Evolutionary conservation across 2,888 invertebrate species (phyloP).

Genomic region (Leptopilina drosophilae): DNA sequence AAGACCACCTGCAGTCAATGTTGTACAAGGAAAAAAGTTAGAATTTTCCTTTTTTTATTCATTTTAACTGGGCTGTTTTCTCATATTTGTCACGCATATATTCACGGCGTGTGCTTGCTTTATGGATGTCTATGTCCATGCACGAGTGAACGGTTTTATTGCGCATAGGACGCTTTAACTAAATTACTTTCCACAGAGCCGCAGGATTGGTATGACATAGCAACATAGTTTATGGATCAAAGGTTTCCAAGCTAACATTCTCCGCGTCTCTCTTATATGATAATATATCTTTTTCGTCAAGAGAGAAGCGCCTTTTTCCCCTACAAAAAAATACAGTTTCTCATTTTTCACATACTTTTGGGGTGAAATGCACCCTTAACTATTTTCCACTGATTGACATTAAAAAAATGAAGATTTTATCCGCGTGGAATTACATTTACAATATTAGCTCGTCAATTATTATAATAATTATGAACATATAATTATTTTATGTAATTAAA

Average conservation of each 20-base stretch:
- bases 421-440: neutral
- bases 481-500: no score
- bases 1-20: constrained; percentile 21
- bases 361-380: neutral
- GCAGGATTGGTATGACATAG: constrained; percentile 61
- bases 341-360: constrained; percentile 1
- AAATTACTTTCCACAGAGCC: constrained; percentile 65
- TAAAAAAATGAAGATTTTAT: neutral
- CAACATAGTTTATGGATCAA: constrained; percentile 66
- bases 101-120: constrained; percentile 25
- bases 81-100: constrained; percentile 36
- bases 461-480: no score
- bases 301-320: constrained; percentile 43
- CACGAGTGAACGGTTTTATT: constrained; percentile 58
- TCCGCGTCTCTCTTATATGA: constrained; percentile 54
- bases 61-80: neutral
- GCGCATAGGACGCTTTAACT: constrained; percentile 61
- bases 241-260: constrained; percentile 61
- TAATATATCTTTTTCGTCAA: constrained; percentile 49
- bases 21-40: neutral
- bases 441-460: no score
- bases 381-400: neutral
- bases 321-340: constrained; percentile 13
- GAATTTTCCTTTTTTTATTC: neutral
- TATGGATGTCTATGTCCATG: constrained; percentile 34